Conservation (phyloP, 2,888 invertebrate species). For the Zaprionus bogoriensis region DNA sequence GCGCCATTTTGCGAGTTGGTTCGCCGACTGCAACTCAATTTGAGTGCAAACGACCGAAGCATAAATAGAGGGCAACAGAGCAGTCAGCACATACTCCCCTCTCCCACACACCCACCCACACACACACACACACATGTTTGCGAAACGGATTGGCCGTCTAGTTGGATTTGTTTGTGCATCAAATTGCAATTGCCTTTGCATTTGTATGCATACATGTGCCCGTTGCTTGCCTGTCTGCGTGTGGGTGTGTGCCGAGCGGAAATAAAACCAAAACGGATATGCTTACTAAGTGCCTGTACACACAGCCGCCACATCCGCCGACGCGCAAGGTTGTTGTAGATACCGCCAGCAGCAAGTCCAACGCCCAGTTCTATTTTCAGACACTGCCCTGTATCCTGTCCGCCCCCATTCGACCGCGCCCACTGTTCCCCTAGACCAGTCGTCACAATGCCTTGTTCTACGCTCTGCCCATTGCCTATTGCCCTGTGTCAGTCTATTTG, state of each 20-base stretch:
- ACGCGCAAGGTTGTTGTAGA: slow-evolving; percentile 28
- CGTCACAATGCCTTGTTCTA: neutral
- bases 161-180: slow-evolving; percentile 69
- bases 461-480: neutral
- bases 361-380: slow-evolving; percentile 23
- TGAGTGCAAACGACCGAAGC: slow-evolving; percentile 45
- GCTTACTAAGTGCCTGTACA: slow-evolving; percentile 71
- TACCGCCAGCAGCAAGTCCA: slow-evolving; percentile 34
- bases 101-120: slow-evolving; percentile 3
- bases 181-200: slow-evolving; percentile 67
- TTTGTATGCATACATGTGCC: slow-evolving; percentile 41
- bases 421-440: too few relatives aligned
- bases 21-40: slow-evolving; percentile 46
- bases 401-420: too few relatives aligned
- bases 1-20: slow-evolving; percentile 40
- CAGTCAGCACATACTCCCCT: slow-evolving; percentile 13
- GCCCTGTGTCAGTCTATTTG: slow-evolving; percentile 32
- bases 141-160: slow-evolving; percentile 35
- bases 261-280: slow-evolving; percentile 77
- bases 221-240: slow-evolving; percentile 11
- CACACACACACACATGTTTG: neutral
- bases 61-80: slow-evolving; percentile 38
- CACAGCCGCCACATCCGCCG: slow-evolving; percentile 65
- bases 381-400: neutral
- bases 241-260: slow-evolving; percentile 51